Evolutionary conservation across 2,113 vertebrate species (phyloP), one percentile per base, ranked within the genome.

Genomic region (Oostethus manadensis): DNA sequence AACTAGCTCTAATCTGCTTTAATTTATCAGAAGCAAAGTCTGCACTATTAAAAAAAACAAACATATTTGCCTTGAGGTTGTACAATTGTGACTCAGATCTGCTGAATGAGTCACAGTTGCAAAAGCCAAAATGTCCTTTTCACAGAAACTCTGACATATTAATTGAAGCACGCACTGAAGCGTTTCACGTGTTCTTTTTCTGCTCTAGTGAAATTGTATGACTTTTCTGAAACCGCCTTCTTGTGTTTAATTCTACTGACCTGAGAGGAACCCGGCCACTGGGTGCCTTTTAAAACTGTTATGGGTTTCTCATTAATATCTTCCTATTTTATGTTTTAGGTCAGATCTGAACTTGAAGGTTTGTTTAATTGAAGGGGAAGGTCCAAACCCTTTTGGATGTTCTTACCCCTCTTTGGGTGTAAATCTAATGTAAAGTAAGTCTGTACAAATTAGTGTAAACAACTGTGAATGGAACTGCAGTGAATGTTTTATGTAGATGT

Each of bases 251-350:
- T 68, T 81, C 62, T 59, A 48, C 51, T 58, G 70, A 70, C 60
- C 61, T 13, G 49, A 44, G 70, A 71, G 59, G 68, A 65, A 17
- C 51, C 51, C 63, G 46, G 75, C 64, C 68, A 58, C 70, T 57
- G 21, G 0, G 29, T 17, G 45, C 33, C 65, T 55, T 58, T 43
- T 59, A 50, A 49, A 71, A 53, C 14, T 15, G 33, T 50, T 16
- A 29, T 56, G 42, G 76, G 72, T 73, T 43, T 71, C 58, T 82
- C 76, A 81, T 86, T 71, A 79, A 76, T 84, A 71, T 62, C 71
- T 66, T 68, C 60, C 65, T 53, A 73, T 62, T 14, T 53, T 3
- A 11, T 18, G 18, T 57, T 79, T 68, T 56, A 72, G 74, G 65
- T 58, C 43, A 3, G 71, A 67, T 77, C 77, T 60, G 53, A 44